These are phyloP conservation scores for Netelia inedita DNA, from an alignment of 2,888 invertebrate genomes.

Conservation along the genomic window DNA sequence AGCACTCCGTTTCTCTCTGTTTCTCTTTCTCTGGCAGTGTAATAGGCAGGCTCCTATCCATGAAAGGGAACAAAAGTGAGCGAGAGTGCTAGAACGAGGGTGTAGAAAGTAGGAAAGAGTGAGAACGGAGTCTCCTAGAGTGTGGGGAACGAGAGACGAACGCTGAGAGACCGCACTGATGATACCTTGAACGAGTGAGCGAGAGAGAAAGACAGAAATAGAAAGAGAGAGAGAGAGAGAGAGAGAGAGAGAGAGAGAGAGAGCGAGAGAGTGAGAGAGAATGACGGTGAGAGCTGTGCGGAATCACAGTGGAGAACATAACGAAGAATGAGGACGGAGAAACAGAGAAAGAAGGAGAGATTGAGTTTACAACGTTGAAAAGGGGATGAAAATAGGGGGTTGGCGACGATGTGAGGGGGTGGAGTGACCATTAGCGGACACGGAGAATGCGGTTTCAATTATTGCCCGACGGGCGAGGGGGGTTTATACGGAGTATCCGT, in stretches of 20 bases:
- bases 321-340: not conserved
- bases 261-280: conserved; percentile 60
- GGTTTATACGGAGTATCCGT: conserved; percentile 73
- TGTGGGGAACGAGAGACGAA: conserved; percentile 32
- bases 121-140: conserved; percentile 42
- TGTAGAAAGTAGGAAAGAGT: conserved; percentile 61
- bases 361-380: conserved; percentile 34
- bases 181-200: conserved; percentile 9
- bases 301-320: not conserved
- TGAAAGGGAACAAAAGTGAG: not conserved
- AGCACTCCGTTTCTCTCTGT: no score
- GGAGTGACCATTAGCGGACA: conserved; percentile 76
- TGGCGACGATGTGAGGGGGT: conserved; percentile 55
- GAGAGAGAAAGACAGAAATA: not conserved
- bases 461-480: conserved; percentile 71
- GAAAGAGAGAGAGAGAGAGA: no score
- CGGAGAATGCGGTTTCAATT: conserved; percentile 81
- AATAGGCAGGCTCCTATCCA: conserved; percentile 26
- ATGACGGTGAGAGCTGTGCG: conserved; percentile 37
- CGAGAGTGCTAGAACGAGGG: conserved; percentile 26
- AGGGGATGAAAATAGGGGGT: conserved; percentile 30
- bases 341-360: conserved; percentile 25
- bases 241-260: no score
- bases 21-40: not conserved
- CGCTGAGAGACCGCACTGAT: no score